Percentiles rank a stretch among this genome's conserved stretches.
These are phyloP conservation scores for Cotesia chilonis DNA, from an alignment of 1,140 invertebrate genomes.

Conservation along the genomic window DNA sequence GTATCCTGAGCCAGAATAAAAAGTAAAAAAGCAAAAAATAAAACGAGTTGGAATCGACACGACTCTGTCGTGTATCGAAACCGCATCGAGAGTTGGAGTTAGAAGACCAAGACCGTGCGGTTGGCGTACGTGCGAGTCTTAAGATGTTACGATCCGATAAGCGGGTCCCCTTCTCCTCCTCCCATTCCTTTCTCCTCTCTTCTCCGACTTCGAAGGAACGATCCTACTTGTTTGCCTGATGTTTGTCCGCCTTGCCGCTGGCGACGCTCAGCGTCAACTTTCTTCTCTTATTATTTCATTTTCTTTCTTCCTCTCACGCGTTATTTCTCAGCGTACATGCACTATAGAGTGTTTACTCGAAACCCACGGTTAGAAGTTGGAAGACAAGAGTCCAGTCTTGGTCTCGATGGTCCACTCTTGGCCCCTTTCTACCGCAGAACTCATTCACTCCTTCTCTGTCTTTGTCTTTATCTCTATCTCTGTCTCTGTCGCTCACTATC, in stretches of 20 bases:
- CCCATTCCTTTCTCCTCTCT: slow-evolving; percentile 1
- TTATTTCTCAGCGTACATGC: slow-evolving; percentile 3
- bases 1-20: slow-evolving; percentile 4
- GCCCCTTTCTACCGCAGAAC: slow-evolving; percentile 19
- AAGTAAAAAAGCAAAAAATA: slow-evolving; percentile 2
- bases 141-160: slow-evolving; percentile 59
- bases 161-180: slow-evolving; percentile 43
- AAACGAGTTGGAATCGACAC: slow-evolving; percentile 23
- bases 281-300: background rate
- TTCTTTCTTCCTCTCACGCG: slow-evolving; percentile 6
- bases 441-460: slow-evolving; percentile 8
- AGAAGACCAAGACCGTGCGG: slow-evolving; percentile 40
- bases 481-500: slow-evolving; percentile 14
- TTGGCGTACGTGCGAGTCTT: slow-evolving; percentile 56
- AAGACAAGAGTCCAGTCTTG: slow-evolving; percentile 9
- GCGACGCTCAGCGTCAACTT: slow-evolving; percentile 38
- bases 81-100: slow-evolving; percentile 26
- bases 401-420: slow-evolving; percentile 26
- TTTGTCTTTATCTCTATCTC: slow-evolving; percentile 23
- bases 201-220: background rate
- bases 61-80: slow-evolving; percentile 22
- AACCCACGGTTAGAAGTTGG: background rate
- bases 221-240: too few species aligned
- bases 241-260: slow-evolving; percentile 39
- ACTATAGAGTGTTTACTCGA: slow-evolving; percentile 17